Evolutionary conservation across 2,113 vertebrate species (phyloP).

Genomic region (Pyrgilauda ruficollis): DNA sequence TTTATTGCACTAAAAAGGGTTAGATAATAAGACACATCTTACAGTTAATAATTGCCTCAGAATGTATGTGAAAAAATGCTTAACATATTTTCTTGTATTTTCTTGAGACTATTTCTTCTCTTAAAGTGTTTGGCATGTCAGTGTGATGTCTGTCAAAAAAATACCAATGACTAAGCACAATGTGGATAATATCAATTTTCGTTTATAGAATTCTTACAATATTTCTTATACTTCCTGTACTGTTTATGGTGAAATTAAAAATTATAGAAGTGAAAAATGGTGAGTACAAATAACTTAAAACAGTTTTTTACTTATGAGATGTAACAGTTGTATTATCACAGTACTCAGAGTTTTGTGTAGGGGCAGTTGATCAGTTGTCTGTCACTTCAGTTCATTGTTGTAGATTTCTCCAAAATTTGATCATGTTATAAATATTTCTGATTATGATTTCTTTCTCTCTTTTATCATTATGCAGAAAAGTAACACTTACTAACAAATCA

Average conservation of each 20-base stretch:
- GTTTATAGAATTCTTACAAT: not conserved
- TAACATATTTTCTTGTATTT: not conserved
- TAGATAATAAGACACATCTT: not conserved
- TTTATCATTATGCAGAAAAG: not conserved
- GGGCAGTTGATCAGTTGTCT: conserved; percentile 73
- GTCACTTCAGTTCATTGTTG: conserved; percentile 78
- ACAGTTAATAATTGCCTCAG: not conserved
- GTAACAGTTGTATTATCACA: not conserved
- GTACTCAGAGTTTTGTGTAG: conserved; percentile 33
- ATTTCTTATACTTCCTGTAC: not conserved
- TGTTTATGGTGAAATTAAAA: not conserved
- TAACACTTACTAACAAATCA: not conserved
- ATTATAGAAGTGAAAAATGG: not conserved
- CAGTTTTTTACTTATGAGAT: not conserved
- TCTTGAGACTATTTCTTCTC: conserved; percentile 35
- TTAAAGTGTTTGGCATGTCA: conserved; percentile 16
- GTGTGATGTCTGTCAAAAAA: not conserved
- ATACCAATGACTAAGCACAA: not conserved
- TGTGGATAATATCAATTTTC: not conserved
- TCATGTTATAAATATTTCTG: not conserved
- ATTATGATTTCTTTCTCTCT: not conserved
- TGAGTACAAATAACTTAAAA: not conserved
- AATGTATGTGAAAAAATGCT: not conserved
- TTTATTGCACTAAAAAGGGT: not conserved
- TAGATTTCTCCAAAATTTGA: conserved; percentile 61